phyloP scores from a whole-genome alignment of 1,140 invertebrate species.

The Hyposmocoma kahamanoa region DNA sequence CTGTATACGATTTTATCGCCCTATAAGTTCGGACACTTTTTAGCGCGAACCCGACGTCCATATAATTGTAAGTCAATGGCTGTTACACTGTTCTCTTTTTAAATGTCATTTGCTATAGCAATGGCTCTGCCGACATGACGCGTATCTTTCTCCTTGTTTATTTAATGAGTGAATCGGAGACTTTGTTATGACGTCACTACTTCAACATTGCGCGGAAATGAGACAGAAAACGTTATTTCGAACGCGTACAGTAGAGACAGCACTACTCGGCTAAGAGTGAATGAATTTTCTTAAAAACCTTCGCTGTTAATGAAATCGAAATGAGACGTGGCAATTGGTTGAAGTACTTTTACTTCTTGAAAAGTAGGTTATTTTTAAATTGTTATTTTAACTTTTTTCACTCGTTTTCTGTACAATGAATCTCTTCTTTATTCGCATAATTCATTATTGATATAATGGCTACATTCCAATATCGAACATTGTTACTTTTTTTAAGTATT shows the following conservation, averaged over 20 bases:
- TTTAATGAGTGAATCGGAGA: constrained; percentile 71
- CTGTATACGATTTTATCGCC: no score
- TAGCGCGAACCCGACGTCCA: no score
- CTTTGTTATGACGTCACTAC: constrained; percentile 69
- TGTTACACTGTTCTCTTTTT: no score
- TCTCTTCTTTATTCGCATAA: no score
- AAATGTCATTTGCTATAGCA: no score
- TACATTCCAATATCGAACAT: no score
- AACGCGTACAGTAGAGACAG: constrained; percentile 25
- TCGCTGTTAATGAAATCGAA: constrained; percentile 37
- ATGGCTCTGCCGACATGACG: constrained; percentile 19
- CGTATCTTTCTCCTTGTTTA: constrained; percentile 59
- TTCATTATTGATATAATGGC: no score
- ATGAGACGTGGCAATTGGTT: constrained; percentile 23
- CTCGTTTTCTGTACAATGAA: no score
- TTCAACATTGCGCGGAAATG: constrained; percentile 34
- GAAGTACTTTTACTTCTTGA: constrained; percentile 21
- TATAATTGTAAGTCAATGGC: no score
- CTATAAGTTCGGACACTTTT: no score
- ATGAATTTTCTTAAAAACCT: constrained; percentile 58
- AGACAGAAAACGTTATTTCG: constrained; percentile 26
- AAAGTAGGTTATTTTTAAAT: no score
- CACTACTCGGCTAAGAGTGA: constrained; percentile 46
- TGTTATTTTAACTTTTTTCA: no score
- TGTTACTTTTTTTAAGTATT: neutral